Percentiles rank a stretch among this genome's conserved stretches.
Evolutionary conservation across 1,140 invertebrate species (phyloP).

Genomic region (Augochlora pura): DNA sequence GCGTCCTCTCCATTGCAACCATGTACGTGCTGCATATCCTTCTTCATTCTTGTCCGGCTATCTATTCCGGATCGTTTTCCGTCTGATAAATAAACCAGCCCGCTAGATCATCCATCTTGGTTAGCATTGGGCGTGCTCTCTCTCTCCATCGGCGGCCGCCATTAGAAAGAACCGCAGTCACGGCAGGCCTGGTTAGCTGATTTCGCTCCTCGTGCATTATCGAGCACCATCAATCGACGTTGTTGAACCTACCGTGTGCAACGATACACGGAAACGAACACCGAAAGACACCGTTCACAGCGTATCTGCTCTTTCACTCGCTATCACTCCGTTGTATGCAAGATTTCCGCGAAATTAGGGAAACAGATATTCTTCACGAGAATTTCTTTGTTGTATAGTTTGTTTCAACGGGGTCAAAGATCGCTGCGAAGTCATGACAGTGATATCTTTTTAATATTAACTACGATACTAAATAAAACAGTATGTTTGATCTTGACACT

Average conservation of each 20-base stretch:
- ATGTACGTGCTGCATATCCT: conserved; percentile 19
- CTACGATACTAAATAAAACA: too few species aligned
- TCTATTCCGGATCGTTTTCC: conserved; percentile 37
- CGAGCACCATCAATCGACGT: conserved; percentile 43
- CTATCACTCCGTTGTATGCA: too few species aligned
- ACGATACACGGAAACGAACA: background rate
- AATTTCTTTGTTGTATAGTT: too few species aligned
- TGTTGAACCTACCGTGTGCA: conserved; percentile 19
- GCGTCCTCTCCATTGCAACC: background rate
- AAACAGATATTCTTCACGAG: too few species aligned
- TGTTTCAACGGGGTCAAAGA: too few species aligned
- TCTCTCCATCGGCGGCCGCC: conserved; percentile 25
- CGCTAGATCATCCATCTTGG: conserved; percentile 22
- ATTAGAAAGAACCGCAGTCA: conserved; percentile 57
- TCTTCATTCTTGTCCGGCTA: conserved; percentile 32
- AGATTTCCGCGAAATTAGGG: too few species aligned
- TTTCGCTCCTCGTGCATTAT: conserved; percentile 47
- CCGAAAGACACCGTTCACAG: background rate
- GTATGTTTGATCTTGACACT: too few species aligned
- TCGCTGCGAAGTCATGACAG: too few species aligned
- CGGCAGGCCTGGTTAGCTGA: conserved; percentile 15
- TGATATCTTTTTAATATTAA: too few species aligned
- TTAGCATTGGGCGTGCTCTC: conserved; percentile 26
- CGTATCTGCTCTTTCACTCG: too few species aligned
- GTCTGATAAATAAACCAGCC: conserved; percentile 47